Conservation (phyloP, 2,888 invertebrate genomes). For the Polia nebulosa region DNA sequence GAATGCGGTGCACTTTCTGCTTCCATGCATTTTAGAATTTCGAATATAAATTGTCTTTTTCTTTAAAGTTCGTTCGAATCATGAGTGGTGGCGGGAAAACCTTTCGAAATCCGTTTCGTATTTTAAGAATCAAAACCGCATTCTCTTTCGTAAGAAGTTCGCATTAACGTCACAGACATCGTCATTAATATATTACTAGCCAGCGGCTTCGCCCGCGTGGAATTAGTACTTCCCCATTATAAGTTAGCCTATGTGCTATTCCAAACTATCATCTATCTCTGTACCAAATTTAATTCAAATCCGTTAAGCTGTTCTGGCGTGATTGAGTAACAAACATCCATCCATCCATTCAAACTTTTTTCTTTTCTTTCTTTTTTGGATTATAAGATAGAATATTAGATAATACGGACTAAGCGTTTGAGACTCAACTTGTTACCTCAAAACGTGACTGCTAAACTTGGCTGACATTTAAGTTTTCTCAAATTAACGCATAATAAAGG, state of each 20-base stretch:
- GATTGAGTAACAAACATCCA: too few relatives aligned
- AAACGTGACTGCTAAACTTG: slow-evolving; percentile 7
- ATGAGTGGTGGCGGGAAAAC: slow-evolving; percentile 21
- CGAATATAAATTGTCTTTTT: slow-evolving; percentile 19
- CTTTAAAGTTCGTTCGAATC: slow-evolving; percentile 27
- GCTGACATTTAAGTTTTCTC: slow-evolving; percentile 5
- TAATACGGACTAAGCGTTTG: too few relatives aligned
- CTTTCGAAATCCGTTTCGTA: slow-evolving; percentile 23
- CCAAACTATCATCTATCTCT: too few relatives aligned
- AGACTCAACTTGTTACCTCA: neutral
- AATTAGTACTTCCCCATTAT: too few relatives aligned
- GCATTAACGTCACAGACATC: neutral
- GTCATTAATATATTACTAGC: neutral
- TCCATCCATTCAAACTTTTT: too few relatives aligned
- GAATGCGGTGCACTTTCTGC: slow-evolving; percentile 30
- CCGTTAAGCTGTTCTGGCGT: too few relatives aligned
- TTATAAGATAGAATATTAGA: neutral
- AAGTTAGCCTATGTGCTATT: too few relatives aligned
- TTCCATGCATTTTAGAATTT: slow-evolving; percentile 41
- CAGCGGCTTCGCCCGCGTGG: too few relatives aligned
- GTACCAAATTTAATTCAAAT: too few relatives aligned
- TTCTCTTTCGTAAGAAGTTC: slow-evolving; percentile 9
- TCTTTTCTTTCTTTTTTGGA: too few relatives aligned
- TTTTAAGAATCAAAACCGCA: slow-evolving; percentile 30
- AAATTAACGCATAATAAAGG: slow-evolving; percentile 4